phyloP scores from a whole-genome alignment of 2,113 vertebrate genomes.

The Thamnaconus septentrionalis region DNA sequence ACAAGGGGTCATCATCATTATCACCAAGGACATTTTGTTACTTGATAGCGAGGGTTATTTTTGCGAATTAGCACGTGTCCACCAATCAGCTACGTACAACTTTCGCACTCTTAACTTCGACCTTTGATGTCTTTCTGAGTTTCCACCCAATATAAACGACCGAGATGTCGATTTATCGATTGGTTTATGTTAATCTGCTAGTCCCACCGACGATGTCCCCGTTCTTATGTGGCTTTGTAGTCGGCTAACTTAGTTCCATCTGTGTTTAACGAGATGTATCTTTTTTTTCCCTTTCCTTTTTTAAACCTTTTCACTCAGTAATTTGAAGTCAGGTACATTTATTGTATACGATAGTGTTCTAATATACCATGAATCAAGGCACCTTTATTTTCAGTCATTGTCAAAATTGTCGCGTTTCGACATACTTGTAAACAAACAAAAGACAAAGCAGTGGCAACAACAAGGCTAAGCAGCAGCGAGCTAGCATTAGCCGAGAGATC shows the following conservation, averaged over 20 bases:
- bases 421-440: neutral
- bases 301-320: too few species aligned
- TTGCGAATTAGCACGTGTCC: constrained; percentile 41
- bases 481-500: constrained; percentile 27
- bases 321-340: neutral
- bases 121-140: too few species aligned
- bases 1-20: too few species aligned
- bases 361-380: neutral
- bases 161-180: too few species aligned
- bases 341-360: neutral
- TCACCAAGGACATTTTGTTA: too few species aligned
- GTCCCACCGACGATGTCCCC: neutral
- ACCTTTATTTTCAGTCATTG: neutral
- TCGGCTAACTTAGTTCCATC: too few species aligned
- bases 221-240: too few species aligned
- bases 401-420: neutral
- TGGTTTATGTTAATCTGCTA: constrained; percentile 25
- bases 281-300: too few species aligned
- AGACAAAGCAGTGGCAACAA: constrained; percentile 16
- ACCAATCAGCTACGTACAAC: neutral
- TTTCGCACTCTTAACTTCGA: neutral
- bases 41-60: neutral
- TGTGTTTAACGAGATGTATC: too few species aligned
- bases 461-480: constrained; percentile 37
- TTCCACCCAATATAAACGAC: too few species aligned